Evolutionary conservation across 2,113 vertebrate genomes (phyloP).

Genomic region (Tachuris rubrigastra): DNA sequence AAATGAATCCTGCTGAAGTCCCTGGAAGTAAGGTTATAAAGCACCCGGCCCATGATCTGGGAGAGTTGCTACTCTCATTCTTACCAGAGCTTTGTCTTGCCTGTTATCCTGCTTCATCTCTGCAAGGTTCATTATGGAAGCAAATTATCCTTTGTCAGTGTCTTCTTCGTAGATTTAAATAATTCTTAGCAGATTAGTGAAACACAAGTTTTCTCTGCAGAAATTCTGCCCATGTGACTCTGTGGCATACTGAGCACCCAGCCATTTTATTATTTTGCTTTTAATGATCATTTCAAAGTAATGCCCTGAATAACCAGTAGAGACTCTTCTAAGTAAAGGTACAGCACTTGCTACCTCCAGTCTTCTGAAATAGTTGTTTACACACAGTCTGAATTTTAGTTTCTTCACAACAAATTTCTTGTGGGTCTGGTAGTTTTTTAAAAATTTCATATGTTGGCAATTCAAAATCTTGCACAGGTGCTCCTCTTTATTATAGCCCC

Average conservation of each 20-base stretch:
- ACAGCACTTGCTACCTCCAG: not conserved
- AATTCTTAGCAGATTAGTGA: not conserved
- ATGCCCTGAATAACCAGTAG: not conserved
- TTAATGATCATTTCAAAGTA: not conserved
- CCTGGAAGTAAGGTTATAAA: not conserved
- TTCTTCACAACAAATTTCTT: not conserved
- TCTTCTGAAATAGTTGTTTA: not conserved
- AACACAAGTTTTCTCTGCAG: not conserved
- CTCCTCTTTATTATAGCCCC: not conserved
- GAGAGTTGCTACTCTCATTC: not conserved
- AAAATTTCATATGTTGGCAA: not conserved
- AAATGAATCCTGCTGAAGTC: not conserved
- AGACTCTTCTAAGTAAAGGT: not conserved
- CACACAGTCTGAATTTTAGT: not conserved
- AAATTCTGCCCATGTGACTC: not conserved
- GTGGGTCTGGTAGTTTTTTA: not conserved
- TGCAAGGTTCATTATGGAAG: not conserved
- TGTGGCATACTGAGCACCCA: not conserved
- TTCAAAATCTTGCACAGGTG: not conserved
- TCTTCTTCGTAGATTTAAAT: not conserved
- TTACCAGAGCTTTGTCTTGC: not conserved
- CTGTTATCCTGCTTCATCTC: not conserved
- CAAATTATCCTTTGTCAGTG: not conserved
- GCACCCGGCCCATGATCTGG: not conserved
- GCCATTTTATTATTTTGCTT: not conserved